phyloP scores from a whole-genome alignment of 2,888 invertebrate genomes.

The Theodoxus fluviatilis region DNA sequence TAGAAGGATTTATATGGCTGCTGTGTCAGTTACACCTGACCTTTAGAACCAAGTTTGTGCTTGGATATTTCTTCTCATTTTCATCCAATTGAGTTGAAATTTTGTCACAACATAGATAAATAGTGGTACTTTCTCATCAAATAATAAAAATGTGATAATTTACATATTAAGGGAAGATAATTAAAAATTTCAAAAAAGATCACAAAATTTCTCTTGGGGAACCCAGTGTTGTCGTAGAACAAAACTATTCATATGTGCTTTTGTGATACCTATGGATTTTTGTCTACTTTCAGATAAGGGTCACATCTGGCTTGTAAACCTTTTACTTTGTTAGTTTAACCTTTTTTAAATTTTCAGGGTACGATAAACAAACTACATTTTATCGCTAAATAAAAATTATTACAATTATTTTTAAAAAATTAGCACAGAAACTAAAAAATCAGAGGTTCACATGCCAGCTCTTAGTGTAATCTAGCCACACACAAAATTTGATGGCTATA shows the following conservation, averaged over 20 bases:
- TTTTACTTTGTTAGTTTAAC: not conserved
- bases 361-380: too few relatives aligned
- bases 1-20: too few relatives aligned
- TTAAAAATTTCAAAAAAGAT: not conserved
- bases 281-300: not conserved
- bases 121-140: not conserved
- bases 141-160: not conserved
- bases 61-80: too few relatives aligned
- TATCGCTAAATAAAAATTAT: not conserved
- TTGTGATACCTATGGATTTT: not conserved
- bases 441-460: slow-evolving; percentile 6
- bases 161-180: not conserved
- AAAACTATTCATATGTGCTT: slow-evolving; percentile 5
- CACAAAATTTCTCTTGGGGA: too few relatives aligned
- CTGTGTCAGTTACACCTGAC: too few relatives aligned
- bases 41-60: too few relatives aligned
- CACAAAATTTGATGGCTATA: slow-evolving; percentile 25
- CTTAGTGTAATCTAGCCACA: slow-evolving; percentile 16
- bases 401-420: not conserved
- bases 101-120: not conserved
- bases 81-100: too few relatives aligned
- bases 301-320: slow-evolving; percentile 6
- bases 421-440: not conserved
- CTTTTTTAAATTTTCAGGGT: not conserved
- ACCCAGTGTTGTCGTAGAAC: not conserved